phyloP scores from a whole-genome alignment of 30 jellyfish, hydroid and myxozoan genomes.

The Aurelia sp. region DNA sequence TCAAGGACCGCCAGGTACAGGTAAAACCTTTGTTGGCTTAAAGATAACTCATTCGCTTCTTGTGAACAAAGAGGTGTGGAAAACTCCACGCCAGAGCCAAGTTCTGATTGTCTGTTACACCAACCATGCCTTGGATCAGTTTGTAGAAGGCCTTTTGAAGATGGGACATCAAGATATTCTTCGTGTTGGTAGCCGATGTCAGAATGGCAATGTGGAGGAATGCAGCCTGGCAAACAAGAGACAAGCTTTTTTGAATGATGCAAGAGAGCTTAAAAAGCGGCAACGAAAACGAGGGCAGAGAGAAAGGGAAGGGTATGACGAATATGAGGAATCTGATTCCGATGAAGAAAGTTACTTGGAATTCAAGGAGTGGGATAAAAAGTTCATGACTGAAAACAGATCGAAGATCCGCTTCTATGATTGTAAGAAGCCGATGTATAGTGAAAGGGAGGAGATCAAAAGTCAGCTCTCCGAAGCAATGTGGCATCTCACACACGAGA shows the following conservation, averaged over 20 bases:
- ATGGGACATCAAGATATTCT: slow-evolving; percentile 67
- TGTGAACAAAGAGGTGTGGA: slow-evolving; percentile 31
- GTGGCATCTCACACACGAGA: no score
- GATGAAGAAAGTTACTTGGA: no score
- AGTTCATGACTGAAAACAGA: not conserved
- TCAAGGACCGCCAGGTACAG: slow-evolving; percentile 96
- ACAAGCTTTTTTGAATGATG: not conserved
- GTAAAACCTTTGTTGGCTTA: slow-evolving; percentile 84
- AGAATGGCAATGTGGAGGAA: slow-evolving; percentile 49
- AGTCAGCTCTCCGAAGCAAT: no score
- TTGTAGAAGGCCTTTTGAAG: slow-evolving; percentile 62
- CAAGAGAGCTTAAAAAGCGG: not conserved
- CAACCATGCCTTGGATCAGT: slow-evolving; percentile 93
- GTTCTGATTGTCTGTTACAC: slow-evolving; percentile 86
- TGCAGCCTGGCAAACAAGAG: slow-evolving; percentile 40
- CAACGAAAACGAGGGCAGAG: not conserved
- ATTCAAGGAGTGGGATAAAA: no score
- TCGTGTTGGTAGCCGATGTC: slow-evolving; percentile 85
- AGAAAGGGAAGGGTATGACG: not conserved
- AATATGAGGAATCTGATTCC: no score
- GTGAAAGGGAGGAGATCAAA: not conserved
- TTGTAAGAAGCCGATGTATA: not conserved
- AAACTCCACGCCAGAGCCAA: not conserved
- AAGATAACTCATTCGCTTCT: slow-evolving; percentile 71
- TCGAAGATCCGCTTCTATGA: not conserved